Conservation (phyloP, 1,140 invertebrate species). For the Chelonus insularis region DNA sequence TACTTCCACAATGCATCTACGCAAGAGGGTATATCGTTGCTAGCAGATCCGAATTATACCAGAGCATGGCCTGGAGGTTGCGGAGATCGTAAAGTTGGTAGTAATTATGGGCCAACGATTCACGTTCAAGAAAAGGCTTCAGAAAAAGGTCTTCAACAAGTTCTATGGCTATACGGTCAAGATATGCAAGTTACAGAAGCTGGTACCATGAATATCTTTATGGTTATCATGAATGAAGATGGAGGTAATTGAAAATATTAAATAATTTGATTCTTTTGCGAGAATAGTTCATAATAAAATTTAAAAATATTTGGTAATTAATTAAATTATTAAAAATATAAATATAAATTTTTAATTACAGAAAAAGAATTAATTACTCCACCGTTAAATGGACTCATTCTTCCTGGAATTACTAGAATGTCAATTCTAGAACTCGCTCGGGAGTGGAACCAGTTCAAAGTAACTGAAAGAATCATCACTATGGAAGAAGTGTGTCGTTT, state of each 20-base stretch:
- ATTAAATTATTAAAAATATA: not conserved
- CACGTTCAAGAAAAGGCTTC: constrained; percentile 80
- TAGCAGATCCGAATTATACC: constrained; percentile 80
- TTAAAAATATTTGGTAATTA: not conserved
- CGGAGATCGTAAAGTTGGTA: constrained; percentile 93
- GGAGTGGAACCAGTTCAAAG: constrained; percentile 87
- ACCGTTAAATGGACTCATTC: constrained; percentile 86
- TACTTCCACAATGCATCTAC: constrained; percentile 86
- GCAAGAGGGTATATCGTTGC: constrained; percentile 65
- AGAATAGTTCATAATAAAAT: not conserved
- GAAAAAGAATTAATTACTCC: constrained; percentile 92
- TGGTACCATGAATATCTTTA: constrained; percentile 98
- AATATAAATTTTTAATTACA: constrained; percentile 53
- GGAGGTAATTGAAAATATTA: constrained; percentile 70
- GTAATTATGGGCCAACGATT: constrained; percentile 88
- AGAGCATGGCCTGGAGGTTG: constrained; percentile 96
- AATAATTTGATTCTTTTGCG: not conserved
- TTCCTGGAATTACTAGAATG: constrained; percentile 90
- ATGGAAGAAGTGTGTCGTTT: constrained; percentile 83
- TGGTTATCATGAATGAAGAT: constrained; percentile 83
- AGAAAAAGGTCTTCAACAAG: constrained; percentile 86
- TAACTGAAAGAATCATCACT: constrained; percentile 81
- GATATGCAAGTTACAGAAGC: constrained; percentile 96
- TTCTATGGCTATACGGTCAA: constrained; percentile 95
- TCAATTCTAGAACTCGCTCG: constrained; percentile 81